Conservation (phyloP, 1,140 invertebrate species). For the Aphelenchoides besseyi region DNA sequence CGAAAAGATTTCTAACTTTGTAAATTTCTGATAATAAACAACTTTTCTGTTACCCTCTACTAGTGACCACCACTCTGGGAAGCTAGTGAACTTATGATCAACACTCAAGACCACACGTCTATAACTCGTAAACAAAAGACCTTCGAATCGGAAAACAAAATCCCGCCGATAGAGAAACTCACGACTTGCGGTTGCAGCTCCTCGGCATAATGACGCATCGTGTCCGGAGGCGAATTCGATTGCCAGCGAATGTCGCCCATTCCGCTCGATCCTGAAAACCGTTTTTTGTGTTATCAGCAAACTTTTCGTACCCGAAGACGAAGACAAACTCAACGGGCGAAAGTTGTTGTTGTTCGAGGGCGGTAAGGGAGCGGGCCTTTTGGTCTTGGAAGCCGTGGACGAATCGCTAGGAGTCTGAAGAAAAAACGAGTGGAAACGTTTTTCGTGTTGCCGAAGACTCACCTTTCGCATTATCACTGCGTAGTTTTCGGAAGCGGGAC, state of each 20-base stretch:
- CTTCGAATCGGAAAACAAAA: not conserved
- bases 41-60: too few relatives aligned
- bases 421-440: not conserved
- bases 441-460: not conserved
- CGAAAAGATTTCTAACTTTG: conserved; percentile 13
- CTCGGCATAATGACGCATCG: not conserved
- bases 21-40: too few relatives aligned
- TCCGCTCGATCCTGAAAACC: conserved; percentile 22
- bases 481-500: conserved; percentile 14
- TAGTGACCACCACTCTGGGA: too few relatives aligned
- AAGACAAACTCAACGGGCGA: too few relatives aligned
- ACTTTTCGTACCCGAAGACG: too few relatives aligned
- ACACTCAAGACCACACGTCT: not conserved
- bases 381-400: too few relatives aligned
- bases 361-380: too few relatives aligned
- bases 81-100: not conserved
- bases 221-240: conserved; percentile 17
- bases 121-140: not conserved
- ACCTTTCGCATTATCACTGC: conserved; percentile 14
- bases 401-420: not conserved
- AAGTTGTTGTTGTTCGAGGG: too few relatives aligned
- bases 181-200: conserved; percentile 16
- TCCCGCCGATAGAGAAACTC: not conserved
- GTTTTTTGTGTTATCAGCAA: too few relatives aligned
- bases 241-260: conserved; percentile 29